phyloP scores from a whole-genome alignment of 2,797 vertebrate species.

The Crax fasciolata region DNA sequence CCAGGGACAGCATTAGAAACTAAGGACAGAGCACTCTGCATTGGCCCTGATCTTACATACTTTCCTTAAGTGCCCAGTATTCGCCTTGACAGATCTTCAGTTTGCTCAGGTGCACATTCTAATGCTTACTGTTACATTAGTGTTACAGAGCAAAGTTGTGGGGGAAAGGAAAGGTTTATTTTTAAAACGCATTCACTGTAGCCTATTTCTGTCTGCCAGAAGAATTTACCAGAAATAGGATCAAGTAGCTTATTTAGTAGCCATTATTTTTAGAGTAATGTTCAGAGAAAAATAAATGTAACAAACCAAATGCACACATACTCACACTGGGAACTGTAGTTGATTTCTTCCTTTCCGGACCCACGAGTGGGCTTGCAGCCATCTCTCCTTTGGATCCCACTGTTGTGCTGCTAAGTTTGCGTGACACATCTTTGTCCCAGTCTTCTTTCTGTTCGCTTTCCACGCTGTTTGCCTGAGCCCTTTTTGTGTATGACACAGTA shows the following conservation, averaged over 20 bases:
- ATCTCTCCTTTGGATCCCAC: constrained; percentile 92
- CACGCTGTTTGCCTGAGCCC: constrained; percentile 91
- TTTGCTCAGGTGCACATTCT: background rate
- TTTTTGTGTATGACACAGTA: constrained; percentile 92
- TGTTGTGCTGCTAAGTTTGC: constrained; percentile 88
- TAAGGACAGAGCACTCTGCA: background rate
- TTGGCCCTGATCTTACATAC: background rate
- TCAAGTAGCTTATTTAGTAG: constrained; percentile 20
- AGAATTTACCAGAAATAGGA: constrained; percentile 47
- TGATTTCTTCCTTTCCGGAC: constrained; percentile 93
- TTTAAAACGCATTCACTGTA: constrained; percentile 45
- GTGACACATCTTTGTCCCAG: constrained; percentile 90
- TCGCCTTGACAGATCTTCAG: constrained; percentile 7
- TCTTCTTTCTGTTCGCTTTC: constrained; percentile 95
- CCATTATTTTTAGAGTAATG: constrained; percentile 5
- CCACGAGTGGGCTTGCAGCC: constrained; percentile 90
- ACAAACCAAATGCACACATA: background rate
- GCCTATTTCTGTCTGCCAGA: constrained; percentile 50
- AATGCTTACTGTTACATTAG: background rate
- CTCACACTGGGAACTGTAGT: constrained; percentile 90
- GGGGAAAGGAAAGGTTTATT: constrained; percentile 5
- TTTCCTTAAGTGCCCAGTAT: background rate
- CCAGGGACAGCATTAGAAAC: background rate
- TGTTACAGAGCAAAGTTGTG: background rate
- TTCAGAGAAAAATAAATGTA: constrained; percentile 33